Conservation (phyloP, 2,888 invertebrate genomes). For the Rugalucina vietnamica region DNA sequence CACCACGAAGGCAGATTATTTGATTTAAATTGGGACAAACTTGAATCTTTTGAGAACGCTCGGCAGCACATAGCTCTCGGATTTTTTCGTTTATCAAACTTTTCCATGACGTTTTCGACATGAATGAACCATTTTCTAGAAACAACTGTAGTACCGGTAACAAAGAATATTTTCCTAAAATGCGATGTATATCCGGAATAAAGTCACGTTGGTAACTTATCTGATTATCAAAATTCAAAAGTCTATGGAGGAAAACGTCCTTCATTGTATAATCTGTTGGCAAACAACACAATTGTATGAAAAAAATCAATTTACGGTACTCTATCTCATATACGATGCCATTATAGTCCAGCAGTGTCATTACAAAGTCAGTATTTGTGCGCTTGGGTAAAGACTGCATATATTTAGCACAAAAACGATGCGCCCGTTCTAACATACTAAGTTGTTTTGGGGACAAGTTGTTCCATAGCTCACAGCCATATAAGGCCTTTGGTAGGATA, state of each 20-base stretch:
- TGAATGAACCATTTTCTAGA: neutral
- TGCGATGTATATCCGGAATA: neutral
- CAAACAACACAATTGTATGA: neutral
- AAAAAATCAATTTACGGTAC: neutral
- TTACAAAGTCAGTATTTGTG: neutral
- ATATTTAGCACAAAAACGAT: neutral
- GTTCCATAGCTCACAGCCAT: neutral
- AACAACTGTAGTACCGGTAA: neutral
- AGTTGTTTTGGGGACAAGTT: neutral
- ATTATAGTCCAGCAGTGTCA: too few relatives aligned
- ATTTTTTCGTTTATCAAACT: neutral
- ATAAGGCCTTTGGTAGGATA: neutral
- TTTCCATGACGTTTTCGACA: neutral
- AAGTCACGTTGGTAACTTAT: neutral
- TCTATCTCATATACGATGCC: neutral
- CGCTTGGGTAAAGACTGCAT: neutral
- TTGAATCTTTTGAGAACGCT: neutral
- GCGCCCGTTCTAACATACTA: neutral
- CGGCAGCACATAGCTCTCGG: neutral
- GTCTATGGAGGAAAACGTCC: slow-evolving; percentile 6
- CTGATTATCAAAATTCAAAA: neutral
- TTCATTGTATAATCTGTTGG: neutral
- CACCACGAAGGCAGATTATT: neutral
- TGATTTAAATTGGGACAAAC: neutral
- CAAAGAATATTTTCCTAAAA: neutral